Conservation (phyloP, 2,888 invertebrate species). For the Erebia aethiops region DNA sequence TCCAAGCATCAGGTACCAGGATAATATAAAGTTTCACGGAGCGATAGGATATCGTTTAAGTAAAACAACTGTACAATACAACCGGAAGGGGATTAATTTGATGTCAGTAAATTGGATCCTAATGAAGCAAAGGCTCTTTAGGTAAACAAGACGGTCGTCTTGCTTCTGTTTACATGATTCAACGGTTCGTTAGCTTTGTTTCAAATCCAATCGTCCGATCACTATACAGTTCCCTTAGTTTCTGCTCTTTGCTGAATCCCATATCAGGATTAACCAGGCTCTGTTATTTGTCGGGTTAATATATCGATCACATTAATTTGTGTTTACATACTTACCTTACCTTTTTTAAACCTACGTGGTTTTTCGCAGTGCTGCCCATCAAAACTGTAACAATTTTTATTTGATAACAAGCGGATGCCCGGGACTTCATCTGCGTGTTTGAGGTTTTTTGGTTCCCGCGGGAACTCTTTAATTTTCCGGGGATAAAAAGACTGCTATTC, state of each 20-base stretch:
- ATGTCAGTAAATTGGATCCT: slow-evolving; percentile 82
- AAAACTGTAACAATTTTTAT: no score
- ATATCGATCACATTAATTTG: background rate
- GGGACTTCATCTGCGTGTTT: no score
- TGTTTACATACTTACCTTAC: background rate
- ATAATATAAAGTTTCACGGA: slow-evolving; percentile 30
- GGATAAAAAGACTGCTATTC: no score
- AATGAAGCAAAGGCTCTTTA: slow-evolving; percentile 83
- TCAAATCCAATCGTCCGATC: slow-evolving; percentile 74
- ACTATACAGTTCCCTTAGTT: slow-evolving; percentile 48
- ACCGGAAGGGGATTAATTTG: slow-evolving; percentile 75
- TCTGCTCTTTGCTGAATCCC: slow-evolving; percentile 38
- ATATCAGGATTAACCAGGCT: slow-evolving; percentile 24
- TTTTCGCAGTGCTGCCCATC: no score
- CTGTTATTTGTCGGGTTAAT: slow-evolving; percentile 13
- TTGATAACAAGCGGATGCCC: no score
- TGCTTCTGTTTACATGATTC: slow-evolving; percentile 81
- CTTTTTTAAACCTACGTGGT: no score
- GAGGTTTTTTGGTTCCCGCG: no score
- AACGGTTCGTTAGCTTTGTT: slow-evolving; percentile 83
- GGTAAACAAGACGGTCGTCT: slow-evolving; percentile 82
- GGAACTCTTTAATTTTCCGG: no score
- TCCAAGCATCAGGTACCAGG: background rate
- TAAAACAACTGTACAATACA: slow-evolving; percentile 44
- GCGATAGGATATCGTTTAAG: slow-evolving; percentile 35